These are phyloP conservation scores for Zosterops hypoxanthus DNA, from an alignment of 2,113 vertebrate species.

Conservation along the genomic window DNA sequence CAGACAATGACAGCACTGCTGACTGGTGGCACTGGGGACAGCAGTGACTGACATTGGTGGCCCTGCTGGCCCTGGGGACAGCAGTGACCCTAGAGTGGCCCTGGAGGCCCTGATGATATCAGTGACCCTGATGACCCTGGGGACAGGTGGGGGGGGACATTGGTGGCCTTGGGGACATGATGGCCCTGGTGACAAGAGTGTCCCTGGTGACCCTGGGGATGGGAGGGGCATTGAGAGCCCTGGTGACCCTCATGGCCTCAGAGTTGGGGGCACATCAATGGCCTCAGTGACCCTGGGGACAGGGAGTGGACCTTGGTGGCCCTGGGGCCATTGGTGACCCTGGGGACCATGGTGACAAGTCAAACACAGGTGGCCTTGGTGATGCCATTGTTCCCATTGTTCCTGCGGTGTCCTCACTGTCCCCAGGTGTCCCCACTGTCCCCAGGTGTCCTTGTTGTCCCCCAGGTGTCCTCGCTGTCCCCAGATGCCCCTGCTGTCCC, in stretches of 20 bases:
- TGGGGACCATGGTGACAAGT: neutral
- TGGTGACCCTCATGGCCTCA: neutral
- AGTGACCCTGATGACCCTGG: neutral
- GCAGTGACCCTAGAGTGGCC: too few species aligned
- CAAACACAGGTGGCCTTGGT: neutral
- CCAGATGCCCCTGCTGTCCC: too few species aligned
- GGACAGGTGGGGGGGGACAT: neutral
- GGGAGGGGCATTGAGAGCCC: neutral
- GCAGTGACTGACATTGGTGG: too few species aligned
- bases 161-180: neutral
- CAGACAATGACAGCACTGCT: neutral
- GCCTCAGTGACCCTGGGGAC: neutral
- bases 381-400: neutral
- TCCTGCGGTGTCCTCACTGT: rapidly evolving
- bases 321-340: neutral
- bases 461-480: too few species aligned
- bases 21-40: neutral
- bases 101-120: too few species aligned
- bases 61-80: neutral
- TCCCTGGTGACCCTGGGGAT: too few species aligned
- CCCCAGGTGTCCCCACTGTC: neutral
- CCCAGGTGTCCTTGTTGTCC: too few species aligned
- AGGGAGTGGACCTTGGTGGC: neutral
- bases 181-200: neutral
- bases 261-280: neutral